phyloP scores from a whole-genome alignment of 2,888 invertebrate species.

The Ennomos quercinarius region DNA sequence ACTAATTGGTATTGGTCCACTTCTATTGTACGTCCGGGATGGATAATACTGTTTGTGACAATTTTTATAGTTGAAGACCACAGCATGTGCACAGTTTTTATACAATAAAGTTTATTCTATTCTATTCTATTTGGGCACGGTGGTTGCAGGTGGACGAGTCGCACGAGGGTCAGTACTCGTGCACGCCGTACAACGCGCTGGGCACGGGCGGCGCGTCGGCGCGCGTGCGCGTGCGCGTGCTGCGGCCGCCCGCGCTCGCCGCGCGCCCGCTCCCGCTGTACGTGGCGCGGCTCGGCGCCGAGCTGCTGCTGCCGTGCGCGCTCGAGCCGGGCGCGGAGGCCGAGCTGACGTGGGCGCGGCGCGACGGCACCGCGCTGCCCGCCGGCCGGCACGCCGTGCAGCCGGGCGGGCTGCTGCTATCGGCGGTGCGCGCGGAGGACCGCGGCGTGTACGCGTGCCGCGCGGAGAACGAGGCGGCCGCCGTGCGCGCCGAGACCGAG shows the following conservation, averaged over 20 bases:
- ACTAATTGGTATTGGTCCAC: no score
- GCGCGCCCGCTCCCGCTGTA: constrained; percentile 93
- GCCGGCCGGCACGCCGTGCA: constrained; percentile 87
- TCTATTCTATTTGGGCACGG: background rate
- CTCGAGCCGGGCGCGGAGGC: constrained; percentile 22
- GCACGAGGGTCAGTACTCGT: constrained; percentile 95
- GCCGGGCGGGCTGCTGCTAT: constrained; percentile 93
- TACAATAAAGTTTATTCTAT: no score
- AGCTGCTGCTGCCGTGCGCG: constrained; percentile 93
- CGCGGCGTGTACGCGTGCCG: constrained; percentile 94
- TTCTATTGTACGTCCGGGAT: no score
- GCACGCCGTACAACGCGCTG: constrained; percentile 95
- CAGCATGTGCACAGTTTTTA: no score
- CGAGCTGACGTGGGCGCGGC: no score
- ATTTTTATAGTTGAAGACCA: no score
- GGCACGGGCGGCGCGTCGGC: constrained; percentile 94
- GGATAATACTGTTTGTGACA: no score
- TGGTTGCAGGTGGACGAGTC: constrained; percentile 89
- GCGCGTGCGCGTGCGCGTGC: constrained; percentile 93
- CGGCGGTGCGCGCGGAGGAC: constrained; percentile 92
- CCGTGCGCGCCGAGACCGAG: constrained; percentile 92
- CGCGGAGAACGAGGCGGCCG: constrained; percentile 94
- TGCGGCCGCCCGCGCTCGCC: constrained; percentile 93
- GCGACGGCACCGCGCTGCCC: constrained; percentile 89
- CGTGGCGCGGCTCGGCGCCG: constrained; percentile 92